Evolutionary conservation across 2,797 vertebrate species (phyloP), one percentile per base, ranked within the genome.

Genomic region (Telmatherina bonti): DNA sequence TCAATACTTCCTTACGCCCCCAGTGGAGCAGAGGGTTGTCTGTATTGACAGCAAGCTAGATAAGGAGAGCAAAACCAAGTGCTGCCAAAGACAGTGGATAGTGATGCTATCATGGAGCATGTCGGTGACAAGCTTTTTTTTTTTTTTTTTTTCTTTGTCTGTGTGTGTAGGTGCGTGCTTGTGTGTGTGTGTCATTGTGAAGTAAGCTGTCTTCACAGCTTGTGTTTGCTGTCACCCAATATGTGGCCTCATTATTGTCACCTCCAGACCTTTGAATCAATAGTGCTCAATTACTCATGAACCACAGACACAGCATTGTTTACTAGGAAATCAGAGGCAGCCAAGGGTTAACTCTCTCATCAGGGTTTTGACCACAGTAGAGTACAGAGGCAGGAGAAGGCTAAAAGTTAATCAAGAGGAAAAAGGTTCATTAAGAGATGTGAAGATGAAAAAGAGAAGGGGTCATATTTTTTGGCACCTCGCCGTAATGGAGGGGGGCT

Each of bases 251-350:
- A 91, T 92, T 91, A 91, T 91, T 91, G 89, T 87, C 91, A 85
- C 92, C 90, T 81, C 76, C 82, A 89, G 88, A 88, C 88, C 87
- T 82, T 70, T 43, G 36, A 85, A 92, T 93, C 92, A 84, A 94
- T 93, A 87, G 71, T 78, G 85, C 79, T 94, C 85, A 93, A 93
- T 94, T 92, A 91, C 86, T 91, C 89, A 93, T 93, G 88, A 90
- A 85, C 77, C 83, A 27, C 74, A 72, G 82, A 84, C 76, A 38
- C 81, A 59, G 62, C 70, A 55, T 69, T 78, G 84, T 81, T 86
- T 86, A 78, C 78, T 26, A 43, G 73, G 82, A 83, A 82, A 83
- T 86, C 77, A 60, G 69, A 85, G 71, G 60, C 72, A 76, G 31
- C 76, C 59, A 68, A 73, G 71, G 85, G 85, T 89, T 89, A 90